Conservation (phyloP, 2,888 invertebrate species). For the Itoplectis maculator region DNA sequence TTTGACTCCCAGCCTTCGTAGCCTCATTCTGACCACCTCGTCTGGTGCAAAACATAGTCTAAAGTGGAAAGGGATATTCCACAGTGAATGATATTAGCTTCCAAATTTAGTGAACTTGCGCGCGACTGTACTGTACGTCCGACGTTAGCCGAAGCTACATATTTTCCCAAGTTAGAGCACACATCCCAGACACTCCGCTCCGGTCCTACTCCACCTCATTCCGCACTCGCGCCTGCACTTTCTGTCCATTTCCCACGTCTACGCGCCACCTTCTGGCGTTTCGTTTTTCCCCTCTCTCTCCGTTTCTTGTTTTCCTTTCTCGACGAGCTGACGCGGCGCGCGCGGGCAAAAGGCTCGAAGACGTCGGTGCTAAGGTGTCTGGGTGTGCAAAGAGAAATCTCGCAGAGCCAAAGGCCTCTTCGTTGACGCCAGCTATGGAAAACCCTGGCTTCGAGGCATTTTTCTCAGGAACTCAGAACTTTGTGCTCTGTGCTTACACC, state of each 20-base stretch:
- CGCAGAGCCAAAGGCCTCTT: constrained; percentile 10
- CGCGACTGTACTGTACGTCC: not conserved
- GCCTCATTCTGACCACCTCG: not conserved
- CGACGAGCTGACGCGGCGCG: constrained; percentile 2
- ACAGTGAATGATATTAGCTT: not conserved
- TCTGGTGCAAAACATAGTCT: not conserved
- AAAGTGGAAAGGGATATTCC: not conserved
- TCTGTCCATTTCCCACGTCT: constrained; percentile 21
- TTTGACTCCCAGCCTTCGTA: no score
- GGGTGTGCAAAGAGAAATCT: constrained; percentile 13
- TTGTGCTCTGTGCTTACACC: constrained; percentile 37
- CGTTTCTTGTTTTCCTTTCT: constrained; percentile 25
- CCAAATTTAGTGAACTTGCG: not conserved
- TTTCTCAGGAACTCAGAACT: constrained; percentile 34
- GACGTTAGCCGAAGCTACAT: not conserved
- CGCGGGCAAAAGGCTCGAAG: constrained; percentile 37
- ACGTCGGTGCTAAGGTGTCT: constrained; percentile 26
- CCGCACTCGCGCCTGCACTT: constrained; percentile 19
- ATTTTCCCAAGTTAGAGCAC: constrained; percentile 29
- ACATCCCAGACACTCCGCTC: constrained; percentile 26
- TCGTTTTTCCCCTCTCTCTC: not conserved
- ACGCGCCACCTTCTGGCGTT: not conserved
- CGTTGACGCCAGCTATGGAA: constrained; percentile 25
- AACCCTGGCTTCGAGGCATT: constrained; percentile 24
- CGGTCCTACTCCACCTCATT: not conserved